Base-by-base conservation (phyloP, 2,888 invertebrate species). In the Lymantria monacha region DNA sequence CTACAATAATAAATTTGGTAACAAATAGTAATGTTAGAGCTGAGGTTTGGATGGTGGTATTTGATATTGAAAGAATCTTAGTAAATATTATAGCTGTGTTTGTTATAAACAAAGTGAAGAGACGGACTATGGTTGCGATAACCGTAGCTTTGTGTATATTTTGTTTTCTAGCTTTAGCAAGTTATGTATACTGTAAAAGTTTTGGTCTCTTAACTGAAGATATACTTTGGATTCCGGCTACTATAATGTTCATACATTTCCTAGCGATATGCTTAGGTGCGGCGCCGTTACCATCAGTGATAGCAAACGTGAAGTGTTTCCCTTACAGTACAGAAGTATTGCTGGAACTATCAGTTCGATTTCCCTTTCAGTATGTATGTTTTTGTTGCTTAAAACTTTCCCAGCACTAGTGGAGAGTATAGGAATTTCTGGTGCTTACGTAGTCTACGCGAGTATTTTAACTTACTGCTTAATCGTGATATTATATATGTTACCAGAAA, bases 251-350 rank as follows among this genome's bases (percentile, higher is more conserved):
- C 63, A 57, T 85, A 0, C 93, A 94, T 55, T 92, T 92, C 43
- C 83, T 91, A 9, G 89, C 92, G 9, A 86, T 93, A 0, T 88
- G 92, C 3, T 77, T 92, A 0, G 94, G 95, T 0, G 83, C 93
- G 69, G 81, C 93, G 9, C 94, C 95, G 0, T 64, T 95, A 51
- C 95, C 95, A 0, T 94, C 93, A 84, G 92, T 94, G 8, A 92
- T 95, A 79, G 93, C 93, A 40, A 95, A n/a, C n/a, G 95, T 0
- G 95, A 95, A 72, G 86, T 95, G 0, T 95, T 94, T 59, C 92
- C 95, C 3, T 81, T 93, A 22, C 87, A 91, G 44, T 92, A 92
- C 46, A 87, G 94, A 45, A 93, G 93, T 15, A 76, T 93, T 0
- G 94, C 94, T 0, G 92, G 94, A 1, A 93, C 93, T 0, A 80